phyloP scores from a whole-genome alignment of 2,888 invertebrate genomes.

The Athetis lepigone region DNA sequence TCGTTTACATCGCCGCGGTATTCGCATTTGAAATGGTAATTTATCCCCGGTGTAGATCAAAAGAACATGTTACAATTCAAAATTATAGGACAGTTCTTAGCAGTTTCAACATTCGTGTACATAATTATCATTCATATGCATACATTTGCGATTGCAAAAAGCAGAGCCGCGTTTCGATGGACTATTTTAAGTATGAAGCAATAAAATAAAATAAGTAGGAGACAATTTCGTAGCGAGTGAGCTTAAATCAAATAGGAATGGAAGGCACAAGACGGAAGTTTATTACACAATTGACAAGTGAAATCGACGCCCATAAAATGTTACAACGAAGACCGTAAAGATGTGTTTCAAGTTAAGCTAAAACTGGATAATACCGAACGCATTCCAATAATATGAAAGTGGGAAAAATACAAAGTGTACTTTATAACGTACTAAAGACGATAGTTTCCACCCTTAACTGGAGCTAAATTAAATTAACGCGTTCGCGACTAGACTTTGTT shows the following conservation, averaged over 20 bases:
- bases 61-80: conserved; percentile 52
- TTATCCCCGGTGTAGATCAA: conserved; percentile 29
- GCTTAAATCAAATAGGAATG: conserved; percentile 74
- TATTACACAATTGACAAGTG: conserved; percentile 79
- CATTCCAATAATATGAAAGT: conserved; percentile 31
- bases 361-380: conserved; percentile 41
- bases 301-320: conserved; percentile 75
- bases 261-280: conserved; percentile 70
- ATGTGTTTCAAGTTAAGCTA: conserved; percentile 52
- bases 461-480: conserved; percentile 24
- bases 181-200: conserved; percentile 65
- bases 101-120: conserved; percentile 37
- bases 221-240: conserved; percentile 71
- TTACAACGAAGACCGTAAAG: conserved; percentile 61
- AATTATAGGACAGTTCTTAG: conserved; percentile 40
- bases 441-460: conserved; percentile 38
- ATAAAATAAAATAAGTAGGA: conserved; percentile 74
- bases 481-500: conserved; percentile 12
- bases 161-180: conserved; percentile 48
- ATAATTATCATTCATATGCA: conserved; percentile 59
- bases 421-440: conserved; percentile 40
- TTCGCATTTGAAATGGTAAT: conserved; percentile 55
- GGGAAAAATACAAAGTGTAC: conserved; percentile 51
- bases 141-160: conserved; percentile 57
- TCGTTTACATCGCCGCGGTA: conserved; percentile 20